These are phyloP conservation scores for Hemicentrotus pulcherrimus DNA, from an alignment of 35 echinoderm and acorn worm species.

Conservation along the genomic window DNA sequence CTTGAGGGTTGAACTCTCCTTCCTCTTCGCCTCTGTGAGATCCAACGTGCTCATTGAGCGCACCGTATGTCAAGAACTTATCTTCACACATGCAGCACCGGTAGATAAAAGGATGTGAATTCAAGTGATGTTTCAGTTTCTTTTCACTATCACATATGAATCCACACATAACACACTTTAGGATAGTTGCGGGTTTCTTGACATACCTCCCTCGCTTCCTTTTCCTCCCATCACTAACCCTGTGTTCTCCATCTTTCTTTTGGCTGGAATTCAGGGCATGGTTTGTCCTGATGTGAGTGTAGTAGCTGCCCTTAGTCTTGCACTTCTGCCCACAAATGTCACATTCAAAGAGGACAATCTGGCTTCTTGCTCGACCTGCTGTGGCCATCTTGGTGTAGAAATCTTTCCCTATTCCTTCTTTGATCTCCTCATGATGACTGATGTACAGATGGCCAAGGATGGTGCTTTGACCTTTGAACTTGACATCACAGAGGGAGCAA, in stretches of 20 bases:
- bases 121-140: background rate
- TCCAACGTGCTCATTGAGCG: constrained; percentile 28
- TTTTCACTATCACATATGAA: background rate
- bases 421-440: constrained; percentile 12
- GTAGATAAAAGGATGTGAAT: constrained; percentile 27
- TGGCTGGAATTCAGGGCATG: background rate
- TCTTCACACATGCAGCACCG: constrained; percentile 27
- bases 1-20: constrained; percentile 15
- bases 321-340: constrained; percentile 22
- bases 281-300: background rate
- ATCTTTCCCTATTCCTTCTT: background rate
- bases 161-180: constrained; percentile 19
- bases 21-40: background rate
- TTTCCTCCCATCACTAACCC: background rate
- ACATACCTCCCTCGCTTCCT: background rate
- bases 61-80: constrained; percentile 28
- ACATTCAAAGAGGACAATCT: constrained; percentile 34
- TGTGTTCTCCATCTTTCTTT: background rate
- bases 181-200: background rate
- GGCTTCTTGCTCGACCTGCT: background rate
- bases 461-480: constrained; percentile 28
- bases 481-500: background rate
- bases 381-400: constrained; percentile 9
- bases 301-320: constrained; percentile 25
- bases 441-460: constrained; percentile 25